Evolutionary conservation across 2,888 invertebrate species (phyloP).

Genomic region (Eristalis pertinax): DNA sequence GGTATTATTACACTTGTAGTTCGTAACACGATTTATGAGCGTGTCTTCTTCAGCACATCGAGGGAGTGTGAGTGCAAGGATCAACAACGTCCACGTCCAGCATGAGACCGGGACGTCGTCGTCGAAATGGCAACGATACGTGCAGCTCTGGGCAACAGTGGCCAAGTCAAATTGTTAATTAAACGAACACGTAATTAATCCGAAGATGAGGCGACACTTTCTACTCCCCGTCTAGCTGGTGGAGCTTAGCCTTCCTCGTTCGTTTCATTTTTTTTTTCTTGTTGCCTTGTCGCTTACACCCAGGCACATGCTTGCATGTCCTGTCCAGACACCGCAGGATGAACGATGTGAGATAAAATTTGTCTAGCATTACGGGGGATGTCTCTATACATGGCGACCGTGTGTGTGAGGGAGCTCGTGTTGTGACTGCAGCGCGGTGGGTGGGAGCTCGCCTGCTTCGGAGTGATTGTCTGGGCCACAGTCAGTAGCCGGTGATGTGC

Average conservation of each 20-base stretch:
- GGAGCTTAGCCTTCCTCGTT: neutral
- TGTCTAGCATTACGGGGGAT: slow-evolving; percentile 15
- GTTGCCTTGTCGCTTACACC: neutral
- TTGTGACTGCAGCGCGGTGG: neutral
- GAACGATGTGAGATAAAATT: slow-evolving; percentile 2
- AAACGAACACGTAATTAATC: slow-evolving; percentile 74
- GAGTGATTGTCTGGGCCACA: slow-evolving; percentile 34
- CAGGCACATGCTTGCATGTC: slow-evolving; percentile 5
- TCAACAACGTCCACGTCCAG: neutral
- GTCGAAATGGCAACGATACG: neutral
- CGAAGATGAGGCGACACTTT: slow-evolving; percentile 65
- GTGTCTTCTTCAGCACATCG: slow-evolving; percentile 18
- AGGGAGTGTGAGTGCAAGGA: neutral
- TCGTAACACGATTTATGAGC: slow-evolving; percentile 52
- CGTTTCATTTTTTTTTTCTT: neutral
- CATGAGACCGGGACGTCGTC: neutral
- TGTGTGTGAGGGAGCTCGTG: neutral
- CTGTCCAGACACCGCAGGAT: slow-evolving; percentile 7
- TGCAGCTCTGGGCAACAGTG: slow-evolving; percentile 42
- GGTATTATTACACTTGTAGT: slow-evolving; percentile 55
- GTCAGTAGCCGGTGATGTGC: slow-evolving; percentile 1
- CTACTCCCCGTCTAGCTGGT: neutral
- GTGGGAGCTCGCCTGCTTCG: neutral
- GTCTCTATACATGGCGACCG: neutral
- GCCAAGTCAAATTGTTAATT: slow-evolving; percentile 73